Evolutionary conservation across 2,888 invertebrate genomes (phyloP).

Genomic region (Nephrotoma flavescens): DNA sequence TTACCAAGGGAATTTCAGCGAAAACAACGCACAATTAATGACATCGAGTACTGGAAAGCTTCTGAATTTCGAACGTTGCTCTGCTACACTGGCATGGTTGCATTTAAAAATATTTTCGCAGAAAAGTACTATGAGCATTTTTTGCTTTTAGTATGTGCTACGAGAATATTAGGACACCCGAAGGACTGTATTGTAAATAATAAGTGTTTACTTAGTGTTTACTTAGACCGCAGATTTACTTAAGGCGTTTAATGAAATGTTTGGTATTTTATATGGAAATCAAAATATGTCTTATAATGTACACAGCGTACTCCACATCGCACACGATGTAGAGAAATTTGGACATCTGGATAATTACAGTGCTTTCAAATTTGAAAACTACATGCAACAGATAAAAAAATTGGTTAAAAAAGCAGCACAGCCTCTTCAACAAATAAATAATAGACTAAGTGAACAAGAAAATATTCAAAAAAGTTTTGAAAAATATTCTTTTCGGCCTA

Average conservation of each 20-base stretch:
- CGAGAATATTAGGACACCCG: not conserved
- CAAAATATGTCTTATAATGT: slow-evolving; percentile 11
- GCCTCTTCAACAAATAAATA: slow-evolving; percentile 1
- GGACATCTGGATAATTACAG: not conserved
- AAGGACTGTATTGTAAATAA: not conserved
- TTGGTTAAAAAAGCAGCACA: not conserved
- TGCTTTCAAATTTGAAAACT: not conserved
- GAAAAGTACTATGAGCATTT: no score
- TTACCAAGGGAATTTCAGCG: not conserved
- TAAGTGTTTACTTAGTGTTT: no score
- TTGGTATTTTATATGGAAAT: slow-evolving; percentile 10
- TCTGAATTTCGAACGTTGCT: not conserved
- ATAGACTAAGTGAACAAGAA: not conserved
- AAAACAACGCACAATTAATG: not conserved
- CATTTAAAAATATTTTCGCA: not conserved
- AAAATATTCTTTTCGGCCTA: not conserved
- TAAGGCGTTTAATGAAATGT: slow-evolving; percentile 7
- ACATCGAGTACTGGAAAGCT: not conserved
- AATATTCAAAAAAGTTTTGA: not conserved
- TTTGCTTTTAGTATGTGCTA: no score
- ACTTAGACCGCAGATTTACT: no score
- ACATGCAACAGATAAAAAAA: not conserved
- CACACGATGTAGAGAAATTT: slow-evolving; percentile 6
- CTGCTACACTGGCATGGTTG: not conserved
- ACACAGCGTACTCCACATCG: slow-evolving; percentile 9